Evolutionary conservation across 1,140 invertebrate genomes (phyloP), one percentile per base, ranked within the genome.

Genomic region (Pogonomyrmex barbatus): DNA sequence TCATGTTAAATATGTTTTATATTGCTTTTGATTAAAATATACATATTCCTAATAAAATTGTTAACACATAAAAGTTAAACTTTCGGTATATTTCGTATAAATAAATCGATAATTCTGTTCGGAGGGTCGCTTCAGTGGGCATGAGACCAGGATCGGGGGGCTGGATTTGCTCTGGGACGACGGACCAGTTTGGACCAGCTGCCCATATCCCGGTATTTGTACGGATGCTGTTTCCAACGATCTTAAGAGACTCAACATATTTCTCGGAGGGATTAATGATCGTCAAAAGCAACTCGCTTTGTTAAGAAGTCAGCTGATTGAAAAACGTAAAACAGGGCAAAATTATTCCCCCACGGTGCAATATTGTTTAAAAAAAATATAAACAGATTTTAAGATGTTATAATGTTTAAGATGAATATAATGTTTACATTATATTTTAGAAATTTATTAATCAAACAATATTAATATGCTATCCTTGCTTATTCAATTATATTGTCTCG

Each of bases 111-210:
- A 82, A 73, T 60, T 62, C 12, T 60, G 10, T 42, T 62, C 30
- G 54, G 12, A 83, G 91, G 63, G 87, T 89, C 79, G 76, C 88
- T 88, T 96, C 54, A 95, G 93, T 3, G 96, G 96, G 10, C 94
- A 93, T 56, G 96, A 96, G 89, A 95, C 94, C 68, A 91, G 96
- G 71, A 94, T 96, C 39, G 96, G 96, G 47, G 96, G 96, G 1
- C 96, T 96, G 93, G 96, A 96, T 93, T 90, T 96, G 14, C 92
- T 96, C 8, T 96, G 96, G 96, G 93, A 96, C 90, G 96, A 96
- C 90, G 96, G 95, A 3, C 95, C 96, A 9, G 95, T 96, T 0
- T 93, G 91, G 91, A 92, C 60, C 54, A 85, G n/a, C 73, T 85
- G 70, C 30, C 82, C 75, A 3, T 86, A 89, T 30, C 67, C 78